Evolutionary conservation across 2,113 vertebrate genomes (phyloP).

Genomic region (Sterrhoptilus dennistouni): DNA sequence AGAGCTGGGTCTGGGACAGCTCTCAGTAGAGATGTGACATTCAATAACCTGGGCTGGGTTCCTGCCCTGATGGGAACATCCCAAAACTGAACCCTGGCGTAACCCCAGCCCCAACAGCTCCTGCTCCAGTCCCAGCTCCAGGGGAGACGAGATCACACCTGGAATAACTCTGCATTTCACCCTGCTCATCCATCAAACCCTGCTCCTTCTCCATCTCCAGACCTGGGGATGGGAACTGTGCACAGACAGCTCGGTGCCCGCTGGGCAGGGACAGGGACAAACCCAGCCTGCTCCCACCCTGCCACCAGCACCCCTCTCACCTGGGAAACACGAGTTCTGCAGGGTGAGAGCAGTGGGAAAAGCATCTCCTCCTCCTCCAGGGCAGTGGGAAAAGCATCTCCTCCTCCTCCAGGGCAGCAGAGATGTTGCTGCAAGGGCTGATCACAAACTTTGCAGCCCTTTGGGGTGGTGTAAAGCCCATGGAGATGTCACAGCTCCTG

Average conservation of each 20-base stretch:
- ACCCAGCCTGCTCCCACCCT: background rate
- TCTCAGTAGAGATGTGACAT: background rate
- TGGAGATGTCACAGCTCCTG: background rate
- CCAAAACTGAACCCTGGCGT: background rate
- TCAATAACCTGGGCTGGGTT: fast-evolving
- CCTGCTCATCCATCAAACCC: background rate
- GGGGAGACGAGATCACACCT: background rate
- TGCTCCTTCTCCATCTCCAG: background rate
- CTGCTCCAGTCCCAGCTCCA: background rate
- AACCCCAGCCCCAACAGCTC: background rate
- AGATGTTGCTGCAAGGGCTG: background rate
- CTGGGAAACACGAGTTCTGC: background rate
- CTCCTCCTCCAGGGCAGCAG: background rate
- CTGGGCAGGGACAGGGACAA: background rate
- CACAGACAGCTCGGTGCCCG: fast-evolving
- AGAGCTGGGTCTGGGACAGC: background rate
- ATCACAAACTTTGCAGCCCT: background rate
- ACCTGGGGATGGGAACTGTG: fast-evolving
- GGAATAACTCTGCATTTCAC: fast-evolving
- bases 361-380: background rate
- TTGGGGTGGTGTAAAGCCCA: background rate
- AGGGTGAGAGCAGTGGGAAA: background rate
- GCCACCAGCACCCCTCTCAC: fast-evolving
- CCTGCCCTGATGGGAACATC: background rate
- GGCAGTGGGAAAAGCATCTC: background rate